A percentile compares a stretch with the other conserved stretches of the same genome.
phyloP scores from a whole-genome alignment of 2,113 vertebrate genomes.

The Tor tambroides region DNA sequence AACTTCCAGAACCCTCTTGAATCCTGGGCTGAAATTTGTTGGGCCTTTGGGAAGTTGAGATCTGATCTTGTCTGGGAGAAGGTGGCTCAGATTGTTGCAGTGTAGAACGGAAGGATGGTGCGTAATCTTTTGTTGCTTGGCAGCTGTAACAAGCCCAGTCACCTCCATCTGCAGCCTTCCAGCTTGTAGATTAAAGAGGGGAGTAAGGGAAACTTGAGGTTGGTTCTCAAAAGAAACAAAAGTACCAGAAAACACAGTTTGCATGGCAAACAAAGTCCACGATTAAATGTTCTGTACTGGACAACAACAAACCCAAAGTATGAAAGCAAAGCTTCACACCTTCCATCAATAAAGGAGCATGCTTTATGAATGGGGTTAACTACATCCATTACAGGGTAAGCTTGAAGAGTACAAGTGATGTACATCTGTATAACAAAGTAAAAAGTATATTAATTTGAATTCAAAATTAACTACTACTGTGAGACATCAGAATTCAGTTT shows the following conservation, averaged over 20 bases:
- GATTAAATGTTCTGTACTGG: background rate
- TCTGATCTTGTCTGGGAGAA: background rate
- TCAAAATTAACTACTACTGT: background rate
- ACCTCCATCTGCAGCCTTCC: slow-evolving; percentile 49
- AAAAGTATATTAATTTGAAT: background rate
- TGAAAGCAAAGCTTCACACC: background rate
- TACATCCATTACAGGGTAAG: slow-evolving; percentile 27
- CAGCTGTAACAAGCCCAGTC: slow-evolving; percentile 42
- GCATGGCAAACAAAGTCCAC: background rate
- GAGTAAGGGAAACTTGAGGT: background rate
- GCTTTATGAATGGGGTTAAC: slow-evolving; percentile 62
- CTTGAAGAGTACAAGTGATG: slow-evolving; percentile 73
- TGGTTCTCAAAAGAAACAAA: background rate
- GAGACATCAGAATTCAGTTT: background rate
- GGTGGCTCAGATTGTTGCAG: background rate
- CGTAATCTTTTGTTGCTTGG: background rate
- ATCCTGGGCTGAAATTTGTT: background rate
- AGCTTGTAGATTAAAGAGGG: slow-evolving; percentile 25
- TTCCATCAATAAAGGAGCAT: slow-evolving; percentile 64
- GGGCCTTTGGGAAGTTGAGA: background rate
- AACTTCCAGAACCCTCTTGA: background rate
- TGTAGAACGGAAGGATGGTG: background rate
- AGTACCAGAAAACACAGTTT: background rate
- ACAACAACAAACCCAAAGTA: background rate
- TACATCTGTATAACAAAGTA: slow-evolving; percentile 64